These are phyloP conservation scores for Perithous albicinctus DNA, from an alignment of 2,888 invertebrate genomes.

Conservation along the genomic window DNA sequence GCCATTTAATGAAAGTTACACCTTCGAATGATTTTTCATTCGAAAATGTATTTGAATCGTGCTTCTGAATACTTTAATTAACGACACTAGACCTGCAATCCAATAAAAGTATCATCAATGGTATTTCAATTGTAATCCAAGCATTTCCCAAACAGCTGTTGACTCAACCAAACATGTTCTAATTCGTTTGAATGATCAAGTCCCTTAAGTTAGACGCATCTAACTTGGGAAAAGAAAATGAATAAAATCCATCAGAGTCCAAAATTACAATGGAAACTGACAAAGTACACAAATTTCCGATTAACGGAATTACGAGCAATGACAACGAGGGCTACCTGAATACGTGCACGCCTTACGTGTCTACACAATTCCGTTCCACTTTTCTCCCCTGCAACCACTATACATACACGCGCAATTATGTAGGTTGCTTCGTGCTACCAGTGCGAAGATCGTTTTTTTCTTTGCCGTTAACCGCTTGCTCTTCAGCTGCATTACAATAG, in stretches of 20 bases:
- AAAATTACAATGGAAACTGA: neutral
- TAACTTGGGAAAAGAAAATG: neutral
- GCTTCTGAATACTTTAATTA: too few relatives aligned
- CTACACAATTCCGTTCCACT: slow-evolving; percentile 65
- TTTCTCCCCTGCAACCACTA: slow-evolving; percentile 49
- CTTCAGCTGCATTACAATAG: slow-evolving; percentile 13
- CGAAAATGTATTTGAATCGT: too few relatives aligned
- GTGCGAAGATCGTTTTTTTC: slow-evolving; percentile 64
- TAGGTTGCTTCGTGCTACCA: slow-evolving; percentile 65
- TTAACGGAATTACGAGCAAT: slow-evolving; percentile 44
- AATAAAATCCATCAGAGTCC: neutral
- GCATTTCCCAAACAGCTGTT: too few relatives aligned
- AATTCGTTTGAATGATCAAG: too few relatives aligned
- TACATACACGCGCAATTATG: slow-evolving; percentile 61
- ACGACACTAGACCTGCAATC: too few relatives aligned
- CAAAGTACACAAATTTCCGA: slow-evolving; percentile 12
- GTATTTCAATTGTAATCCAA: too few relatives aligned
- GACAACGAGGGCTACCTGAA: slow-evolving; percentile 43
- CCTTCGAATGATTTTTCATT: too few relatives aligned
- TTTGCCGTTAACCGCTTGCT: slow-evolving; percentile 67
- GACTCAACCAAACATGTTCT: neutral
- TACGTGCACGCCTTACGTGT: slow-evolving; percentile 43
- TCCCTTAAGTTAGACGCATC: too few relatives aligned
- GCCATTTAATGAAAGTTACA: too few relatives aligned
- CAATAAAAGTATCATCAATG: too few relatives aligned